Evolutionary conservation across 2,888 invertebrate genomes (phyloP).

Genomic region (Acanthacorydalis orientalis): DNA sequence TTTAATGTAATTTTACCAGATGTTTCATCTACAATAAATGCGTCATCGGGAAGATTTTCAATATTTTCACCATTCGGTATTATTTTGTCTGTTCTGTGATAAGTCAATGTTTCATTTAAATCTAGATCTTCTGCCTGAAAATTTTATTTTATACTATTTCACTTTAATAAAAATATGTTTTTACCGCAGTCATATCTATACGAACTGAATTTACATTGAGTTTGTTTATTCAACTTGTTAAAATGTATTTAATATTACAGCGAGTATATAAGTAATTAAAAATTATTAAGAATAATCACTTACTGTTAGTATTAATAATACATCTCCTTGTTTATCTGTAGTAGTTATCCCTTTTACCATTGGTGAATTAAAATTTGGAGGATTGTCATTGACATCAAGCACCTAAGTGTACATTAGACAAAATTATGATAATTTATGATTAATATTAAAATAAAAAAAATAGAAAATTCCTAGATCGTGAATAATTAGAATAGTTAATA

Average conservation of each 20-base stretch:
- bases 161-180: not conserved
- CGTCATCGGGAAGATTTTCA: conserved; percentile 14
- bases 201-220: too few relatives aligned
- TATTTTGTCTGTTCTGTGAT: conserved; percentile 26
- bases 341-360: conserved; percentile 24
- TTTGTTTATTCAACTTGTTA: too few relatives aligned
- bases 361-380: conserved; percentile 31
- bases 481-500: not conserved
- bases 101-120: conserved; percentile 23
- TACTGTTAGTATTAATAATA: conserved; percentile 10
- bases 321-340: conserved; percentile 25
- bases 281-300: not conserved
- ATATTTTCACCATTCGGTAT: conserved; percentile 11
- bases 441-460: not conserved
- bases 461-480: conserved; percentile 8
- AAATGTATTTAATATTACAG: too few relatives aligned
- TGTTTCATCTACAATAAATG: conserved; percentile 22
- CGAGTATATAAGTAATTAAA: not conserved
- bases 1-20: conserved; percentile 32
- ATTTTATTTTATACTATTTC: not conserved
- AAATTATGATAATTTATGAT: too few relatives aligned
- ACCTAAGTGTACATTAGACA: conserved; percentile 25
- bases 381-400: conserved; percentile 38
- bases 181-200: too few relatives aligned
- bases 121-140: conserved; percentile 40